These are phyloP conservation scores for Dolichallabes microphthalmus DNA, from an alignment of 2,113 vertebrate species.

Conservation along the genomic window DNA sequence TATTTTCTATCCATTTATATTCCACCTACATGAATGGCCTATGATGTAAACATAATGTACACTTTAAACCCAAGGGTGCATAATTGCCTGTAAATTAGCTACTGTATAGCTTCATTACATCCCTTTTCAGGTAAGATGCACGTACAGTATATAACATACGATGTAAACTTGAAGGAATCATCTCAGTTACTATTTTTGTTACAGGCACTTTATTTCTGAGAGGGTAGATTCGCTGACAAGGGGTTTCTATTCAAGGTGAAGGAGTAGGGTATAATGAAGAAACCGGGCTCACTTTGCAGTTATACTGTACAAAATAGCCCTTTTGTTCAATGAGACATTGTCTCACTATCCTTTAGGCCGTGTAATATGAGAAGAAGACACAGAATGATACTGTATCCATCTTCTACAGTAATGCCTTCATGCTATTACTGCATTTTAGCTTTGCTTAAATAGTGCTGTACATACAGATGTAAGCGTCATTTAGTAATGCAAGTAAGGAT, in stretches of 20 bases:
- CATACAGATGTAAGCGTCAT: neutral
- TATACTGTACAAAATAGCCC: neutral
- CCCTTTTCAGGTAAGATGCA: neutral
- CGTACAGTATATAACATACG: neutral
- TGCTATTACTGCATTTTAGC: neutral
- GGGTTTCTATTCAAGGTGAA: neutral
- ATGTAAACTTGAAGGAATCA: neutral
- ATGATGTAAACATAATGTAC: neutral
- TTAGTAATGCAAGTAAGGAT: neutral
- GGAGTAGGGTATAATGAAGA: neutral
- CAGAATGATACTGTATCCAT: conserved; percentile 3
- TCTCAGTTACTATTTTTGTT: neutral
- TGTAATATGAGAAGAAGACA: neutral
- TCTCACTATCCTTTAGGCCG: neutral
- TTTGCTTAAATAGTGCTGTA: neutral
- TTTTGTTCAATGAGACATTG: neutral
- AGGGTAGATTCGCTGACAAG: neutral
- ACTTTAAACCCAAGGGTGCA: neutral
- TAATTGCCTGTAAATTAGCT: neutral
- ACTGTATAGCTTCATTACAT: no score
- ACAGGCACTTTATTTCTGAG: neutral
- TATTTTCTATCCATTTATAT: no score
- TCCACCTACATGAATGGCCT: neutral
- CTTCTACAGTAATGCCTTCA: neutral
- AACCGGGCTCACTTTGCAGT: neutral